phyloP scores from a whole-genome alignment of 2,888 invertebrate genomes.

The Agrochola lota region DNA sequence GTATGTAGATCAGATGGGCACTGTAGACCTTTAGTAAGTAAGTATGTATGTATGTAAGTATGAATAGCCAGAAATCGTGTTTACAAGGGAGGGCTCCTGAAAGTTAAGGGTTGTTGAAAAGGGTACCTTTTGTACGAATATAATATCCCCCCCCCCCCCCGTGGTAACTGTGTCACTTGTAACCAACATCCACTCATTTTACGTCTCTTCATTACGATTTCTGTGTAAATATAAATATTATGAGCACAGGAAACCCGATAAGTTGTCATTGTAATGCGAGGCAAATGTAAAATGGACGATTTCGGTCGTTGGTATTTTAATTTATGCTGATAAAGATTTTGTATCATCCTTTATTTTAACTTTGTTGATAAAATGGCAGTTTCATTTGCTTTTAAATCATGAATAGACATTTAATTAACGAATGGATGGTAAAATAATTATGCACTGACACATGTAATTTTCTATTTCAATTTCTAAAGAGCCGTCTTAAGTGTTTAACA shows the following conservation, averaged over 20 bases:
- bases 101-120: slow-evolving; percentile 29
- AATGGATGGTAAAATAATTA: background rate
- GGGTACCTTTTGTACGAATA: slow-evolving; percentile 34
- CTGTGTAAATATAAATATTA: slow-evolving; percentile 59
- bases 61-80: slow-evolving; percentile 37
- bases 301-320: slow-evolving; percentile 20
- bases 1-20: background rate
- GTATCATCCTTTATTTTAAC: background rate
- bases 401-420: background rate
- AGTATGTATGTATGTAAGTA: no score
- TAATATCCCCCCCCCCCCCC: slow-evolving; percentile 2
- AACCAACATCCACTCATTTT: slow-evolving; percentile 25
- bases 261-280: slow-evolving; percentile 28
- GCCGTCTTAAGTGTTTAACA: background rate
- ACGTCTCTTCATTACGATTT: slow-evolving; percentile 12
- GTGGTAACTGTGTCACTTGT: slow-evolving; percentile 27
- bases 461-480: background rate
- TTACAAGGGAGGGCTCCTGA: slow-evolving; percentile 8
- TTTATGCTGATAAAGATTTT: slow-evolving; percentile 13
- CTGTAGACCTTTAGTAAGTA: background rate
- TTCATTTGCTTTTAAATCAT: background rate
- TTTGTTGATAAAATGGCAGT: background rate
- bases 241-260: slow-evolving; percentile 50
- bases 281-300: slow-evolving; percentile 49
- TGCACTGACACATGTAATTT: background rate